These are phyloP conservation scores for Megalopta genalis DNA, from an alignment of 1,140 invertebrate genomes.

Conservation along the genomic window DNA sequence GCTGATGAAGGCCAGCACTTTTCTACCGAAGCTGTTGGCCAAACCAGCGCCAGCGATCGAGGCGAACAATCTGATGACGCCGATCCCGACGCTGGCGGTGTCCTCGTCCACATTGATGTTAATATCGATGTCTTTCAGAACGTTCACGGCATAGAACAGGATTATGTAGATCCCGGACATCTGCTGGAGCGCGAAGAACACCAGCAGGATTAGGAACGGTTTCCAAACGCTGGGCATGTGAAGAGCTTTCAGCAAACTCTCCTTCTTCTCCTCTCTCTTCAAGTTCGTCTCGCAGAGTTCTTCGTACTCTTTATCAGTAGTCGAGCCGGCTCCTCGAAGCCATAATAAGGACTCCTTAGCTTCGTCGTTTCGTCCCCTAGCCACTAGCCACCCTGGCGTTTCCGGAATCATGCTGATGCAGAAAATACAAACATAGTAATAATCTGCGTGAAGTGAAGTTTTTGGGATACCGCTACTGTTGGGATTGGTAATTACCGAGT, in stretches of 20 bases:
- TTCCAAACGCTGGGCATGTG: conserved; percentile 80
- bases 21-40: conserved; percentile 86
- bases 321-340: conserved; percentile 82
- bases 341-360: conserved; percentile 84
- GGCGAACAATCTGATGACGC: conserved; percentile 84
- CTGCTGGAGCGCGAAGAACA: conserved; percentile 86
- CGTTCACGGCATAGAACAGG: conserved; percentile 87
- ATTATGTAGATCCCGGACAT: conserved; percentile 88
- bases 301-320: conserved; percentile 66
- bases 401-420: conserved; percentile 83
- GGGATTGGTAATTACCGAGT: conserved; percentile 61
- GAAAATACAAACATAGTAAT: neutral
- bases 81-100: conserved; percentile 87
- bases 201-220: conserved; percentile 83
- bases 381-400: conserved; percentile 85
- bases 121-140: conserved; percentile 85
- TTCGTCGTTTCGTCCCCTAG: conserved; percentile 82
- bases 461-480: too few relatives aligned
- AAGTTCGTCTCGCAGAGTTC: conserved; percentile 59
- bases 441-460: too few relatives aligned
- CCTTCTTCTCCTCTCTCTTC: conserved; percentile 46
- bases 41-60: conserved; percentile 85
- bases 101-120: conserved; percentile 85
- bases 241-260: conserved; percentile 45
- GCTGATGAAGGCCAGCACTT: conserved; percentile 84